phyloP scores from a whole-genome alignment of 2,888 invertebrate species.

The Cacoxenus indagator region DNA sequence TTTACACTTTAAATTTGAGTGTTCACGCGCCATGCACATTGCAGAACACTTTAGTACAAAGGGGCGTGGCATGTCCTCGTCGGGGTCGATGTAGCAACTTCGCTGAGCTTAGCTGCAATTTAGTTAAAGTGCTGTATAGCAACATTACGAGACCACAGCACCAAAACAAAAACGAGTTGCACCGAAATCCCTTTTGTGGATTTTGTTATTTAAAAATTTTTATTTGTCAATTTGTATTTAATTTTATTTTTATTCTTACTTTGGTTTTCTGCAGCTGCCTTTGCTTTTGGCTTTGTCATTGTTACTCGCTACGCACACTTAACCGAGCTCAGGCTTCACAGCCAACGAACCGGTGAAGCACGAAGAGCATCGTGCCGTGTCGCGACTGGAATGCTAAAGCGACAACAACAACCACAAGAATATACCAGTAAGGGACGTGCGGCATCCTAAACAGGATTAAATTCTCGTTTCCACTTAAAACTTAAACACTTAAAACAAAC shows the following conservation, averaged over 20 bases:
- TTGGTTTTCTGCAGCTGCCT: not conserved
- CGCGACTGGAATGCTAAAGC: not conserved
- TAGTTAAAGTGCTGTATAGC: conserved; percentile 54
- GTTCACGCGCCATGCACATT: conserved; percentile 43
- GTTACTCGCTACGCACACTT: conserved; percentile 1
- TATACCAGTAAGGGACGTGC: not conserved
- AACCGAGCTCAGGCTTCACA: not conserved
- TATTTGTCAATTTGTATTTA: not conserved
- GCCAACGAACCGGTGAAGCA: not conserved
- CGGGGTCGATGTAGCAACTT: conserved; percentile 22
- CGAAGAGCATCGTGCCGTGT: not conserved
- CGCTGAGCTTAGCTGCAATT: conserved; percentile 46
- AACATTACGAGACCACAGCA: conserved; percentile 17
- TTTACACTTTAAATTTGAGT: conserved; percentile 63
- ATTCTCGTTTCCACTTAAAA: conserved; percentile 39
- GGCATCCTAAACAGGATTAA: conserved; percentile 38
- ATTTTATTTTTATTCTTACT: not conserved
- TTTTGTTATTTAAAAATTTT: not conserved
- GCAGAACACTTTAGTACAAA: not conserved
- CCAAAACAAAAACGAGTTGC: conserved; percentile 14
- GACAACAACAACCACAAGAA: not conserved
- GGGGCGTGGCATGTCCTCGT: conserved; percentile 34
- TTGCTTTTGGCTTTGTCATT: conserved; percentile 8
- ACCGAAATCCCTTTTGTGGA: conserved; percentile 37
- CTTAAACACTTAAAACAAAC: conserved; percentile 8